A percentile compares a stretch with the other conserved stretches of the same genome.
phyloP scores from a whole-genome alignment of 1,140 invertebrate genomes.

The Drosophila sproati region DNA sequence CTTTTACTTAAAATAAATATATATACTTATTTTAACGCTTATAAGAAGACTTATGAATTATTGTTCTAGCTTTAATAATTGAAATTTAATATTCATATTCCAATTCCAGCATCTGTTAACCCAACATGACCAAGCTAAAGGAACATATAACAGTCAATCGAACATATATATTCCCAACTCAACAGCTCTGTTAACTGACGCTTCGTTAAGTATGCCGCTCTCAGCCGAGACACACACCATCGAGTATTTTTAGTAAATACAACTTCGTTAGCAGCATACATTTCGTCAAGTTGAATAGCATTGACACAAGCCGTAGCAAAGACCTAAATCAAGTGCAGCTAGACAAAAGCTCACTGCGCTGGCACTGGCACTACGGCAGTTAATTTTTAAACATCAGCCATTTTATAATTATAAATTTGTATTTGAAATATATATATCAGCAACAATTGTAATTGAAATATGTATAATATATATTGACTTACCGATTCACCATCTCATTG shows the following conservation, averaged over 20 bases:
- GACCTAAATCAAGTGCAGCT: not conserved
- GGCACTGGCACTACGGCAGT: not conserved
- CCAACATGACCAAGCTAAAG: too few species aligned
- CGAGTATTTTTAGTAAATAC: not conserved
- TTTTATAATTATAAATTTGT: not conserved
- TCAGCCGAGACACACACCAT: constrained; percentile 9
- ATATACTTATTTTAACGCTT: too few species aligned
- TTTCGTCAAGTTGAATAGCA: constrained; percentile 4
- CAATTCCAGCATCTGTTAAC: too few species aligned
- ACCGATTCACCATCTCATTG: constrained; percentile 84
- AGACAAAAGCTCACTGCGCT: constrained; percentile 7
- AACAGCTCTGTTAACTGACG: not conserved
- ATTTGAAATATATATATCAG: not conserved
- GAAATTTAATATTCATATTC: too few species aligned
- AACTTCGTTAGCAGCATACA: not conserved
- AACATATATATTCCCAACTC: not conserved
- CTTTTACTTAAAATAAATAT: too few species aligned
- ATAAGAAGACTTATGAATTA: too few species aligned
- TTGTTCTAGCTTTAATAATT: too few species aligned
- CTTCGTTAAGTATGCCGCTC: not conserved
- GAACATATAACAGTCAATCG: too few species aligned
- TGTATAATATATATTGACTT: constrained; percentile 36
- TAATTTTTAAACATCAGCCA: not conserved
- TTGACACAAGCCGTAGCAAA: constrained; percentile 10
- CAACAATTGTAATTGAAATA: not conserved